Evolutionary conservation across 2,888 invertebrate genomes (phyloP).

Genomic region (Junonia oenone): DNA sequence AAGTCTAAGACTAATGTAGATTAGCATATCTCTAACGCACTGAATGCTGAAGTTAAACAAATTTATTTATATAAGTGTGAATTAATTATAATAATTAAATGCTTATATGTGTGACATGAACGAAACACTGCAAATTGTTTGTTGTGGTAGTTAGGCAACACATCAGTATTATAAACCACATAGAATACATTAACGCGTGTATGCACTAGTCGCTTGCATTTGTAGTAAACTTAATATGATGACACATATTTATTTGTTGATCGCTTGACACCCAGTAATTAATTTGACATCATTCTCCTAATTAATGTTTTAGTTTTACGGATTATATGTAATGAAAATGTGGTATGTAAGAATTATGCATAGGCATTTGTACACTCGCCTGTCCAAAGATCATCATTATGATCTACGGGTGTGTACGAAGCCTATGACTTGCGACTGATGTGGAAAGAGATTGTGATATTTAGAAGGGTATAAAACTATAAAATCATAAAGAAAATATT

Average conservation of each 20-base stretch:
- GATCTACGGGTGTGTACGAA: constrained; percentile 30
- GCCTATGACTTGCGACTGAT: constrained; percentile 52
- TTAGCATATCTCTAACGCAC: constrained; percentile 18
- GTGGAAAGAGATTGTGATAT: constrained; percentile 66
- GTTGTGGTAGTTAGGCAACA: constrained; percentile 36
- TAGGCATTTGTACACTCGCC: constrained; percentile 35
- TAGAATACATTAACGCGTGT: constrained; percentile 32
- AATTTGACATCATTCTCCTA: constrained; percentile 15
- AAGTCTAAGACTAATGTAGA: constrained; percentile 9
- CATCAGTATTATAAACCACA: constrained; percentile 61
- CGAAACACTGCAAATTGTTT: not conserved
- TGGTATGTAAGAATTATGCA: constrained; percentile 41
- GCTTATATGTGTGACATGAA: not conserved
- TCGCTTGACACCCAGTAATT: constrained; percentile 13
- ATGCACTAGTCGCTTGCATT: constrained; percentile 45
- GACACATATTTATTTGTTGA: not conserved
- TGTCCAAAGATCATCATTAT: not conserved
- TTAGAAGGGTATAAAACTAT: constrained; percentile 36
- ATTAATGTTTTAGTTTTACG: constrained; percentile 20
- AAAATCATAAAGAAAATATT: constrained; percentile 10
- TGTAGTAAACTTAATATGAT: constrained; percentile 20
- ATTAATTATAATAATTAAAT: not conserved
- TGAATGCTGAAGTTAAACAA: constrained; percentile 8
- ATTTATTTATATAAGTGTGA: not conserved
- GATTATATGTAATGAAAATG: constrained; percentile 27